These are phyloP conservation scores for Ostrea edulis DNA, from an alignment of 1,140 invertebrate species.

Conservation along the genomic window DNA sequence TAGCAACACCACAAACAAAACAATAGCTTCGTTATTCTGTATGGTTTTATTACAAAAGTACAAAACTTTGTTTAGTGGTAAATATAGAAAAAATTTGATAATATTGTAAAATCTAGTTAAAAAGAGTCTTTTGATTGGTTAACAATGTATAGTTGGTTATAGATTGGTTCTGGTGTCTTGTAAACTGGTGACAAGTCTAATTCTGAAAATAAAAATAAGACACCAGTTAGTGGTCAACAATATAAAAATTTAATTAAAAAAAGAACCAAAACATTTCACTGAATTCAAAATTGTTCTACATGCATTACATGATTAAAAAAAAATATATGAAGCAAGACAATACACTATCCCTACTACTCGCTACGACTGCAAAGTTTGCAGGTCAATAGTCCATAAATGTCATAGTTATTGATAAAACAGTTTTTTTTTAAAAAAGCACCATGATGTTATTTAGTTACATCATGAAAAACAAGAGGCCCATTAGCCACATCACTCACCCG, in stretches of 20 bases:
- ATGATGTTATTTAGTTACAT: too few species aligned
- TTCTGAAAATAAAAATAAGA: not conserved
- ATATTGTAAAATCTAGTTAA: conserved; percentile 9
- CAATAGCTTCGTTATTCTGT: not conserved
- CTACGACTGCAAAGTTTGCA: too few species aligned
- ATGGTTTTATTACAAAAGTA: conserved; percentile 22
- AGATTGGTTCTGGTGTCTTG: conserved; percentile 13
- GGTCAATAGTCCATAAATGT: too few species aligned
- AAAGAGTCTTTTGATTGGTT: conserved; percentile 9
- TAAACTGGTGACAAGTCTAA: conserved; percentile 14
- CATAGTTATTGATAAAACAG: too few species aligned
- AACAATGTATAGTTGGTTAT: not conserved
- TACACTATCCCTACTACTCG: too few species aligned
- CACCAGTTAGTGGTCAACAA: not conserved
- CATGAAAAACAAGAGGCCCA: too few species aligned
- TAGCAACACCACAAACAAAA: not conserved
- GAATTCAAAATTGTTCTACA: too few species aligned
- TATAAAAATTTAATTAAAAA: not conserved
- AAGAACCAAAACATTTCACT: not conserved
- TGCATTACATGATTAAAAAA: too few species aligned
- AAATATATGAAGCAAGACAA: too few species aligned
- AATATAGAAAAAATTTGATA: conserved; percentile 4
- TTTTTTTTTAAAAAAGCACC: too few species aligned
- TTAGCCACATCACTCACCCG: too few species aligned
- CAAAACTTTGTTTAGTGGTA: not conserved